phyloP scores from a whole-genome alignment of 2,888 invertebrate species.

The Ectropis crepuscularia region DNA sequence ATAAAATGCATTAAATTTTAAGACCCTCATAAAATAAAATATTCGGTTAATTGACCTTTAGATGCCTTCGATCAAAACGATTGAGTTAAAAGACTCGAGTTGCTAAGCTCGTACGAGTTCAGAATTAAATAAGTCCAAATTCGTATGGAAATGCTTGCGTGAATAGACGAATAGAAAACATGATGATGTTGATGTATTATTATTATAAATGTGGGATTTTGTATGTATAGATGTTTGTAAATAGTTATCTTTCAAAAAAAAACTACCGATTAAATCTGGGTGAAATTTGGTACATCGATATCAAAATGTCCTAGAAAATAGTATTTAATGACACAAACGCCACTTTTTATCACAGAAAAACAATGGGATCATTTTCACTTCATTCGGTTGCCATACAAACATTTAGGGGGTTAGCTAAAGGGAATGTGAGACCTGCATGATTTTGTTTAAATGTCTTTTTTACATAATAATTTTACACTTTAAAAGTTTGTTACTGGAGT shows the following conservation, averaged over 20 bases:
- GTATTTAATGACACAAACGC: no score
- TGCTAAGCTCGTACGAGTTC: constrained; percentile 16
- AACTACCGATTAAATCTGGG: not conserved
- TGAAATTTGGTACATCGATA: not conserved
- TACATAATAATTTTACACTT: no score
- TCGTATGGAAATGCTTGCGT: constrained; percentile 33
- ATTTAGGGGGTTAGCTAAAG: no score
- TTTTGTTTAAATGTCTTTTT: no score
- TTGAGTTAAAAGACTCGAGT: constrained; percentile 6
- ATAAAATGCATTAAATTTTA: constrained; percentile 12
- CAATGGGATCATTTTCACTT: no score
- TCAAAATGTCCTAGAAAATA: not conserved
- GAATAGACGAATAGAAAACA: constrained; percentile 26
- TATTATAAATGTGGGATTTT: no score
- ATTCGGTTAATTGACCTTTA: constrained; percentile 12
- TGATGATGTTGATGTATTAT: no score
- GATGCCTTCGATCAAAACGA: not conserved
- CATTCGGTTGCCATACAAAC: no score
- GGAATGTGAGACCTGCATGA: no score
- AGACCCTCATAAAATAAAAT: constrained; percentile 5
- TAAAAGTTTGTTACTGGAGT: no score
- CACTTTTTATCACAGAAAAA: no score
- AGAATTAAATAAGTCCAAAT: constrained; percentile 22
- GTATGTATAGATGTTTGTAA: not conserved
- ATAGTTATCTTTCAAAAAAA: not conserved